phyloP scores from a whole-genome alignment of 2,888 invertebrate species.

The Chironomus tentans region DNA sequence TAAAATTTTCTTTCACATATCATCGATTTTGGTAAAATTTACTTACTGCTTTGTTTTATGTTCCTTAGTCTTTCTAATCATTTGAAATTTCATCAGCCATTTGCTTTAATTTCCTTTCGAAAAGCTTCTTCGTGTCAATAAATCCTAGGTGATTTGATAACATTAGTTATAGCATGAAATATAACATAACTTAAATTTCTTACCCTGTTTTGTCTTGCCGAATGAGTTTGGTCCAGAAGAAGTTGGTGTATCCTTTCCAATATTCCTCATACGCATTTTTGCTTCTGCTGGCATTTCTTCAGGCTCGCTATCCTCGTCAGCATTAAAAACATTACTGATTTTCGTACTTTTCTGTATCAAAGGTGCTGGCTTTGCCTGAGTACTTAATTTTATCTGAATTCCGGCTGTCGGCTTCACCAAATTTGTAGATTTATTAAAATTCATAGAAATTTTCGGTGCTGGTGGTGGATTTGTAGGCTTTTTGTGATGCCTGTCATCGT shows the following conservation, averaged over 20 bases:
- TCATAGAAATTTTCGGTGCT: background rate
- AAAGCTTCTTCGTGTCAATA: conserved; percentile 15
- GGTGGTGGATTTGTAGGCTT: background rate
- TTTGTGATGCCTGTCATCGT: background rate
- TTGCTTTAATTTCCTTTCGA: conserved; percentile 19
- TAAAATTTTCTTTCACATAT: too few relatives aligned
- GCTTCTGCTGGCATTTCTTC: conserved; percentile 17
- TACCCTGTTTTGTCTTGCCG: conserved; percentile 13
- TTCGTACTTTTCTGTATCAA: background rate
- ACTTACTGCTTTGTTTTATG: too few relatives aligned
- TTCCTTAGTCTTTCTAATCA: background rate
- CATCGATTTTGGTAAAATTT: too few relatives aligned
- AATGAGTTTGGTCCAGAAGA: conserved; percentile 8
- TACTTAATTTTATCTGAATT: background rate
- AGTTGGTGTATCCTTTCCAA: conserved; percentile 8
- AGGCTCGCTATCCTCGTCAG: background rate
- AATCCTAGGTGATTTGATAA: background rate
- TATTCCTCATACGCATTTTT: conserved; percentile 21
- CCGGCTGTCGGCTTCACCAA: background rate
- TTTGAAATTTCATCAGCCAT: background rate
- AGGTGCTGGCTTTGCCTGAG: background rate
- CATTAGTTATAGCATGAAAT: background rate
- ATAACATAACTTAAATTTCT: background rate
- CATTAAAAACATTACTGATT: conserved; percentile 13
- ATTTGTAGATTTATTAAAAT: background rate